Base-by-base conservation (phyloP, 1,140 invertebrate species). In the Trichonephila inaurata region DNA sequence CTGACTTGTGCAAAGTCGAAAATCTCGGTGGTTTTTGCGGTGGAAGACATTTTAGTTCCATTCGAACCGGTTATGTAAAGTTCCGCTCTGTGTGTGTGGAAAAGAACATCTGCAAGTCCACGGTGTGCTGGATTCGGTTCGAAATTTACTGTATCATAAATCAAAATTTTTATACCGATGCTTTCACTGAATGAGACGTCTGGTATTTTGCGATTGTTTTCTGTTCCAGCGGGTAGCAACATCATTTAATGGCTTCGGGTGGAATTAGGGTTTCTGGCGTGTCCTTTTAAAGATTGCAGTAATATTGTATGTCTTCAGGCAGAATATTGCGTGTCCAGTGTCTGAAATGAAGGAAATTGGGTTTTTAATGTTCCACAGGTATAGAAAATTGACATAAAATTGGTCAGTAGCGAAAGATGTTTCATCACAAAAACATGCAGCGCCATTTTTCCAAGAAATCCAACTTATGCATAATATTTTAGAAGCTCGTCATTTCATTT, bases 21-120 rank as follows among this genome's bases (percentile, higher is more conserved):
- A 83, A n/a, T 83, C 8, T 51, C 82, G 18, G 7, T 24, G 44
- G n/a, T 28, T 51, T 51, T 60, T 58, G 24, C 82, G 16, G 44
- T 77, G 72, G 72, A 77, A 33, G 72, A 77, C 72, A 77, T 83
- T 83, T 83, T 83, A n/a, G n/a, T 83, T 83, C 82, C 12, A 12
- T 77, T 69, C 72, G 16, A 77, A 83, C 82, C 82, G 82, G 82
- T 83, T 83, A 83, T 83, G 82, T n/a, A 21, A 83, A 64, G 62
- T 64, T 21, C 62, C 18, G 62, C 44, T 51, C 44, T 10, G 44
- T 51, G 51, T 51, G 51, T 51, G 51, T 51, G 51, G 33, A 51
- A 51, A 12, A 51, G 7, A 51, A 51, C 51, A 12, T n/a, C 24
- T 69, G 64, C 24, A 24, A 8, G 3, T 69, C 66, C 66, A 24